Evolutionary conservation across 2,113 vertebrate species (phyloP).

Genomic region (Panthera uncia): DNA sequence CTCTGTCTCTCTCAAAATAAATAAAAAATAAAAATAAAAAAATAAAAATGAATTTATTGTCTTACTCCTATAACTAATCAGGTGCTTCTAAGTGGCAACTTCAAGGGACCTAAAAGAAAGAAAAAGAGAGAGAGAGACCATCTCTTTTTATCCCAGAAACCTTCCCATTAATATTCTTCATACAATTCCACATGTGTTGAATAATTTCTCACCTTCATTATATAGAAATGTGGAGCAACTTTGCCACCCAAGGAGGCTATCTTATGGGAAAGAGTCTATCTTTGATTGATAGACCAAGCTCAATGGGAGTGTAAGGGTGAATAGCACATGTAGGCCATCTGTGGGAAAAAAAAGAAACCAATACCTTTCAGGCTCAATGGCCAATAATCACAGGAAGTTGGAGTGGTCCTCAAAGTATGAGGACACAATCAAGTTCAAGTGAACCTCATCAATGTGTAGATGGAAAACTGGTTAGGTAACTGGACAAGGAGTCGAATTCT

Average conservation of each 20-base stretch:
- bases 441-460: constrained; percentile 9
- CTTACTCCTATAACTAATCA: neutral
- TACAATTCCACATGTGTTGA: neutral
- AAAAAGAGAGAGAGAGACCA: neutral
- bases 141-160: neutral
- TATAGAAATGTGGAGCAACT: neutral
- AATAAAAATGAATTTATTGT: neutral
- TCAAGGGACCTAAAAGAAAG: neutral
- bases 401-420: neutral
- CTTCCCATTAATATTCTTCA: neutral
- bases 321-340: neutral
- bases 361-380: neutral
- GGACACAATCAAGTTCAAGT: neutral
- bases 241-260: constrained; percentile 25
- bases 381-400: neutral
- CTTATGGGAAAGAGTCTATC: constrained; percentile 26
- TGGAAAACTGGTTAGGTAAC: neutral
- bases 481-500: neutral
- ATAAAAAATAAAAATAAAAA: too few relatives aligned
- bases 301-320: neutral
- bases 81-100: neutral
- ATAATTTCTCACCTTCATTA: constrained; percentile 33
- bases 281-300: neutral
- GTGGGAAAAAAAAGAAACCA: constrained; percentile 5
- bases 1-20: too few relatives aligned